phyloP scores from a whole-genome alignment of 2,113 vertebrate genomes.

The Gallinago media region DNA sequence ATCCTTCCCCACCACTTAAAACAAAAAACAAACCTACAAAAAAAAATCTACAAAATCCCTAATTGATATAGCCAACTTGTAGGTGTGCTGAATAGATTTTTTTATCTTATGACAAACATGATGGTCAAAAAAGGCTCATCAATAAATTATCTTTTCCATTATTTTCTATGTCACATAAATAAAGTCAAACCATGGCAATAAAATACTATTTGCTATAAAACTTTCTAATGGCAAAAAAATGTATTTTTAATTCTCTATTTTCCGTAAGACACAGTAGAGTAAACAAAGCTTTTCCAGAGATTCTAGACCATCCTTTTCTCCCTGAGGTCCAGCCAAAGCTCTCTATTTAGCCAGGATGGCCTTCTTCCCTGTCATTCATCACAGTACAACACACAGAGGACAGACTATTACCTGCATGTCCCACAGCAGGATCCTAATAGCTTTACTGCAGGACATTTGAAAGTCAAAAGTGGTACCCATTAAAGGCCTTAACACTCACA shows the following conservation, averaged over 20 bases:
- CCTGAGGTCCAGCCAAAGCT: too few relatives aligned
- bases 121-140: background rate
- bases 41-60: background rate
- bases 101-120: background rate
- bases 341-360: too few relatives aligned
- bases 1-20: rapidly evolving
- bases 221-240: background rate
- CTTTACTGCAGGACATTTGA: background rate
- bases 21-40: background rate
- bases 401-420: background rate
- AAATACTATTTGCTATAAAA: background rate
- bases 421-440: background rate
- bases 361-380: background rate
- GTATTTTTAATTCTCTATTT: background rate
- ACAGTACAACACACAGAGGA: background rate
- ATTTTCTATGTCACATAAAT: background rate
- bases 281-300: background rate
- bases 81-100: background rate
- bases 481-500: background rate
- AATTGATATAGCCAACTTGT: background rate
- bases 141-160: background rate
- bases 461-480: background rate
- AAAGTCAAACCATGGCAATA: background rate
- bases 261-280: background rate
- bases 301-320: too few relatives aligned